Conservation (phyloP, 2,797 vertebrate species). For the Amblyraja radiata region DNA sequence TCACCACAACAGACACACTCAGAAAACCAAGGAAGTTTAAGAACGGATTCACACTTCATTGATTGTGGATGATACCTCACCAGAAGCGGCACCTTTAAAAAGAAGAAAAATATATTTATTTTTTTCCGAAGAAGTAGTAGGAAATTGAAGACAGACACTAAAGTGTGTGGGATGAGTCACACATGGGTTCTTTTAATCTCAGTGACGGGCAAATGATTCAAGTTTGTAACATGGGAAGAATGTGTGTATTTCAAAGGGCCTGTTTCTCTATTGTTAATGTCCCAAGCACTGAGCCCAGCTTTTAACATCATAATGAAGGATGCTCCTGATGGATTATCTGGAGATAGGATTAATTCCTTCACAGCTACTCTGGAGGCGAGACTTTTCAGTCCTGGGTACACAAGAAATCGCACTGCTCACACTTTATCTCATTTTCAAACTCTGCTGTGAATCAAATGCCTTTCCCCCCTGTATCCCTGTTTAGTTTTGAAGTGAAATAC, state of each 20-base stretch:
- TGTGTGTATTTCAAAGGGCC: conserved; percentile 64
- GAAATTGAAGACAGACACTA: conserved; percentile 22
- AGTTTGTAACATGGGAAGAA: conserved; percentile 78
- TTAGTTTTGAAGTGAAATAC: conserved; percentile 29
- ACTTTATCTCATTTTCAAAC: conserved; percentile 69
- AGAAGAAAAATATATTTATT: neutral
- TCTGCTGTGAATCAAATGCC: conserved; percentile 29
- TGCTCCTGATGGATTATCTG: conserved; percentile 79
- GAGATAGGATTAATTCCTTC: conserved; percentile 79
- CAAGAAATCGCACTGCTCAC: conserved; percentile 74
- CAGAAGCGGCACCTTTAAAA: neutral
- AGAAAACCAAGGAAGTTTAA: neutral
- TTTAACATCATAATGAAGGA: conserved; percentile 83
- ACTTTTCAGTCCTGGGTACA: conserved; percentile 78
- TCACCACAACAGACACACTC: too few relatives aligned
- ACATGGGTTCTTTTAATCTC: conserved; percentile 35
- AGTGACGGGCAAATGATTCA: conserved; percentile 62
- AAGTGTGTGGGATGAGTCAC: conserved; percentile 38
- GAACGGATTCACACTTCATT: neutral
- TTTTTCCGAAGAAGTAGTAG: neutral
- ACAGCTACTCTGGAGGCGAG: conserved; percentile 71
- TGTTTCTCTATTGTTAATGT: conserved; percentile 65
- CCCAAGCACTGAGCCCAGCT: conserved; percentile 67
- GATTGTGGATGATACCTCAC: neutral
- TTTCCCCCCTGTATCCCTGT: neutral